Evolutionary conservation across 1,140 invertebrate species (phyloP), one percentile per base, ranked within the genome.

Genomic region (Trichonephila clavata): DNA sequence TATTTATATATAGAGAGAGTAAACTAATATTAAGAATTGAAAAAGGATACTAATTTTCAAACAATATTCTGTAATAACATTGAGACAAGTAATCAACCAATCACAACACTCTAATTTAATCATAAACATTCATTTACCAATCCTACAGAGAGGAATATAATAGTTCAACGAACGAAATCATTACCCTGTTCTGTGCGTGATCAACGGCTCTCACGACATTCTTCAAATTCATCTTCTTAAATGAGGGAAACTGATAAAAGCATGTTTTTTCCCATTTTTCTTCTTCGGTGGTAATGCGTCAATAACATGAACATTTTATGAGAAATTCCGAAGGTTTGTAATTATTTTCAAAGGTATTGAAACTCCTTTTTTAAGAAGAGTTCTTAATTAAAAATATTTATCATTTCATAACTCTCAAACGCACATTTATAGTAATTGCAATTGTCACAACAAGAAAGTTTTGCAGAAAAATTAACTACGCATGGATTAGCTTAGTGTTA

Each of bases 81-180:
- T 16, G 32, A 32, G 32, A 77, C 71, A 39, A 10, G 71, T 32
- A 27, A 39, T 39, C 71, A 6, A 16, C 16, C 5, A 77, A 32
- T 32, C 18, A 77, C 27, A 32, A 77, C 5, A 65, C n/a, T 68
- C 65, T 14, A 68, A 68, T 68, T 77, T 32, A 7, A 77, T 32
- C 71, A 77, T 27, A 20, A 84, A 84, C 83, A 84, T 84, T 84
- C 83, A 84, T 57, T 84, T 84, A 32, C 57, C 24, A 59, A 50
- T 10, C 32, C 24, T 18, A 59, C 50, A 60, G 83, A 84, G 59
- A 84, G 57, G 83, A 84, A 84, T 84, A 13, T 24, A 59, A 84
- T 84, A 84, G 83, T 84, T 84, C 83, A 84, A 84, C 21, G 83
- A 50, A 84, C 83, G 83, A 57, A 84, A 84, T 84, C 50, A 84